Conservation (phyloP, 2,888 invertebrate species). For the Helleia helle region DNA sequence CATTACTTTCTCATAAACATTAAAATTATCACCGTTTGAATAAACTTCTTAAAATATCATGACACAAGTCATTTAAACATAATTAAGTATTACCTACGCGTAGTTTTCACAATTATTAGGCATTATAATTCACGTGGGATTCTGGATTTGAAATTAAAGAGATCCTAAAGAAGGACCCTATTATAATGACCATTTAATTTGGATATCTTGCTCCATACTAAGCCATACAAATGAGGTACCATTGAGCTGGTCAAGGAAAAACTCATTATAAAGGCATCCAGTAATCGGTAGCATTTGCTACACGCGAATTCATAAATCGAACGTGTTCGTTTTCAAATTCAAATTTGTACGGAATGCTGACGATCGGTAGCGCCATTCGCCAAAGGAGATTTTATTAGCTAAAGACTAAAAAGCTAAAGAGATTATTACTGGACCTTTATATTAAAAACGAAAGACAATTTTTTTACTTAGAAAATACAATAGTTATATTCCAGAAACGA, state of each 20-base stretch:
- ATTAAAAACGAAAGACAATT: too few relatives aligned
- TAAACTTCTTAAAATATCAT: background rate
- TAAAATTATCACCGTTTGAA: background rate
- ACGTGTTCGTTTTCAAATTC: slow-evolving; percentile 30
- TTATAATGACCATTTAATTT: background rate
- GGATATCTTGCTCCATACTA: background rate
- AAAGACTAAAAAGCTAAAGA: too few relatives aligned
- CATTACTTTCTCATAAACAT: slow-evolving; percentile 5
- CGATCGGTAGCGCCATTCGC: slow-evolving; percentile 28
- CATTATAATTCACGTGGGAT: slow-evolving; percentile 2
- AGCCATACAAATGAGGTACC: background rate
- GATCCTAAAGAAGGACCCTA: slow-evolving; percentile 1
- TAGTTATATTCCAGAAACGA: too few relatives aligned
- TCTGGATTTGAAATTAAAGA: background rate
- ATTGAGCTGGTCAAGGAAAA: slow-evolving; percentile 7
- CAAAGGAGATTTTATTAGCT: slow-evolving; percentile 20
- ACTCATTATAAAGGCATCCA: slow-evolving; percentile 38
- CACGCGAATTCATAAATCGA: slow-evolving; percentile 33
- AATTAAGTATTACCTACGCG: too few relatives aligned
- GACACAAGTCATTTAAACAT: too few relatives aligned
- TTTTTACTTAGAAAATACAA: too few relatives aligned
- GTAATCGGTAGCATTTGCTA: slow-evolving; percentile 47
- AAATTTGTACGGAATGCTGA: slow-evolving; percentile 42
- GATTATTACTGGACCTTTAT: too few relatives aligned
- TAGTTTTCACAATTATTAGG: background rate